Conservation (phyloP, 23 tunicate genomes). For the Styela clava region DNA sequence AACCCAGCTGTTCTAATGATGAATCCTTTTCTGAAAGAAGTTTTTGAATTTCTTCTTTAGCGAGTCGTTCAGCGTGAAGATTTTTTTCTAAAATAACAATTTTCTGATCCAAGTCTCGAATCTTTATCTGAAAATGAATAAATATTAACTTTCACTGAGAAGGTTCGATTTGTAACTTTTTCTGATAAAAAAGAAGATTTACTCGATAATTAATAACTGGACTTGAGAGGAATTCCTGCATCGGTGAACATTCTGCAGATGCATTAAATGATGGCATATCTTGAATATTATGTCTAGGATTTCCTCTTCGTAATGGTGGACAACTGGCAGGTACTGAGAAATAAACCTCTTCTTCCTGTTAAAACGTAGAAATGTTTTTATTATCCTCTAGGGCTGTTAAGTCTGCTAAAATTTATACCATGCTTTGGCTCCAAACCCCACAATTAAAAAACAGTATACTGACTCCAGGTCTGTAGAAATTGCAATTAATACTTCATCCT, state of each 20-base stretch:
- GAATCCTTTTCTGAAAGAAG: constrained; percentile 14
- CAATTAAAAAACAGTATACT: too few species aligned
- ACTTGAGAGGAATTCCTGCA: constrained; percentile 28
- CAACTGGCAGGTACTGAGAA: constrained; percentile 26
- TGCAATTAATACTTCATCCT: too few species aligned
- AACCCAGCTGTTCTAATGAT: not conserved
- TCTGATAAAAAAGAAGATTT: not conserved
- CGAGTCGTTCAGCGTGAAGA: constrained; percentile 8
- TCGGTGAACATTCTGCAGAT: constrained; percentile 25
- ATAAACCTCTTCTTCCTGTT: constrained; percentile 20
- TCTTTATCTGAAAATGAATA: constrained; percentile 9
- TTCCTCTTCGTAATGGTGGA: constrained; percentile 12
- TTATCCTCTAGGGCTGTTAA: too few species aligned
- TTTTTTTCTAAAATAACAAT: constrained; percentile 5
- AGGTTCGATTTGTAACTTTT: not conserved
- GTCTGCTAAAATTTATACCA: too few species aligned
- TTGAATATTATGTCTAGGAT: not conserved
- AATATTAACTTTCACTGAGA: not conserved
- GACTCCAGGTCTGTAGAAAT: too few species aligned
- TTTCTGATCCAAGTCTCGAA: constrained; percentile 28
- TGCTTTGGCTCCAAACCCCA: too few species aligned
- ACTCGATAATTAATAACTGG: constrained; percentile 22
- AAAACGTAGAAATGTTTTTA: not conserved
- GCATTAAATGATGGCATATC: not conserved
- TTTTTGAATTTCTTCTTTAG: constrained; percentile 24